phyloP scores from a whole-genome alignment of 1,140 invertebrate species.

The Mylabris phalerata region DNA sequence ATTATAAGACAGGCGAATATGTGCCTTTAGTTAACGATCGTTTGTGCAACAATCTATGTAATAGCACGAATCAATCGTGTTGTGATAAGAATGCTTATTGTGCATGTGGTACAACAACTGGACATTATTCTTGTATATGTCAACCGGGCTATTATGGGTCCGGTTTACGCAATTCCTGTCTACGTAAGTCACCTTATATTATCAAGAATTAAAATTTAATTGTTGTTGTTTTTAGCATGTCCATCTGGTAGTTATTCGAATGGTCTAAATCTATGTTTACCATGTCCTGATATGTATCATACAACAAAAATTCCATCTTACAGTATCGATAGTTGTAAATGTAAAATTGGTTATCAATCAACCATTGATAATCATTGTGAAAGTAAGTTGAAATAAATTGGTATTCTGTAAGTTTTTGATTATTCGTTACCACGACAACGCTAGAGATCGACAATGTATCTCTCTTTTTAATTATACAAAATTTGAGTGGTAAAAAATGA shows the following conservation, averaged over 20 bases:
- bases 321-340: conserved; percentile 51
- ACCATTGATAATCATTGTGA: conserved; percentile 34
- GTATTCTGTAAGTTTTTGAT: too few species aligned
- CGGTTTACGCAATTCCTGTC: conserved; percentile 54
- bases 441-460: too few species aligned
- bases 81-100: conserved; percentile 57
- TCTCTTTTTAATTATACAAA: too few species aligned
- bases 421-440: too few species aligned
- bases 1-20: conserved; percentile 56
- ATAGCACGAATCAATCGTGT: conserved; percentile 31
- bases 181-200: conserved; percentile 44
- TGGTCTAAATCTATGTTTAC: conserved; percentile 47
- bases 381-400: conserved; percentile 18
- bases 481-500: too few species aligned
- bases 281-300: conserved; percentile 61
- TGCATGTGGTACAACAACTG: conserved; percentile 59
- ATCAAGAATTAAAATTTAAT: not conserved
- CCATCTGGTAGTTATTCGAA: conserved; percentile 41
- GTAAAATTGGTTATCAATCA: conserved; percentile 41
- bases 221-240: conserved; percentile 27
- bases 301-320: conserved; percentile 49
- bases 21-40: conserved; percentile 43
- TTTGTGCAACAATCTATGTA: conserved; percentile 53
- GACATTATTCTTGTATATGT: conserved; percentile 63
- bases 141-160: conserved; percentile 59